phyloP scores from a whole-genome alignment of 2,113 vertebrate species.

The Xyrauchen texanus region DNA sequence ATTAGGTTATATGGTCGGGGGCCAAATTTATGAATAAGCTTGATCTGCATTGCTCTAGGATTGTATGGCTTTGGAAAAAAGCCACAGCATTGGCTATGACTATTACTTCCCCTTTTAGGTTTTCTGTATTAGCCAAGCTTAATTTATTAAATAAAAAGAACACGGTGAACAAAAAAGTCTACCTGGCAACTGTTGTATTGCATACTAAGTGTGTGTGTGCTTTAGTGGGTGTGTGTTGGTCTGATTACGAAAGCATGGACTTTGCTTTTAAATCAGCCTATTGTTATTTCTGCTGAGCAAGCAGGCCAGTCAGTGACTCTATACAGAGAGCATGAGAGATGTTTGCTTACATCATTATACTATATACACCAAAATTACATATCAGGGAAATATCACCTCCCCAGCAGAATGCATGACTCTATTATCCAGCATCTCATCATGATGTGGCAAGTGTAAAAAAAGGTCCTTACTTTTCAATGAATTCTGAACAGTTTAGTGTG shows the following conservation, averaged over 20 bases:
- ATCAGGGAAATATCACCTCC: conserved; percentile 43
- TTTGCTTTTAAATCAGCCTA: conserved; percentile 39
- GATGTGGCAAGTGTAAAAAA: conserved; percentile 3
- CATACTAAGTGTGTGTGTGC: not conserved
- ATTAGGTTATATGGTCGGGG: not conserved
- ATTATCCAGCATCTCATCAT: conserved; percentile 39
- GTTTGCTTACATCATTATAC: conserved; percentile 42
- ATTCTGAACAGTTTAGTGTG: conserved; percentile 35
- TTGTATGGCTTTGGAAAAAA: conserved; percentile 6
- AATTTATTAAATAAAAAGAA: conserved; percentile 2
- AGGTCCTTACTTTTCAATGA: conserved; percentile 14
- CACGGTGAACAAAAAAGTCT: not conserved
- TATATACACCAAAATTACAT: conserved; percentile 49
- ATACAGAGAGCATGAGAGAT: conserved; percentile 16
- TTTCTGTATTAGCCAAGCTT: conserved; percentile 12
- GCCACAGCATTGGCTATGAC: not conserved
- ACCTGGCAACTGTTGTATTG: not conserved
- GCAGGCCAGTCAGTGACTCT: conserved; percentile 34
- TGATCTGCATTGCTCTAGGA: not conserved
- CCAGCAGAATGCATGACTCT: conserved; percentile 16
- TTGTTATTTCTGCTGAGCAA: conserved; percentile 50
- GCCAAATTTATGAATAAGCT: conserved; percentile 31
- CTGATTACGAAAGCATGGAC: conserved; percentile 44
- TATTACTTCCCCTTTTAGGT: conserved; percentile 3
- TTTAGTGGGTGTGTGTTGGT: not conserved